These are phyloP conservation scores for Epinephelus fuscoguttatus DNA, from an alignment of 2,113 vertebrate species.

Conservation along the genomic window DNA sequence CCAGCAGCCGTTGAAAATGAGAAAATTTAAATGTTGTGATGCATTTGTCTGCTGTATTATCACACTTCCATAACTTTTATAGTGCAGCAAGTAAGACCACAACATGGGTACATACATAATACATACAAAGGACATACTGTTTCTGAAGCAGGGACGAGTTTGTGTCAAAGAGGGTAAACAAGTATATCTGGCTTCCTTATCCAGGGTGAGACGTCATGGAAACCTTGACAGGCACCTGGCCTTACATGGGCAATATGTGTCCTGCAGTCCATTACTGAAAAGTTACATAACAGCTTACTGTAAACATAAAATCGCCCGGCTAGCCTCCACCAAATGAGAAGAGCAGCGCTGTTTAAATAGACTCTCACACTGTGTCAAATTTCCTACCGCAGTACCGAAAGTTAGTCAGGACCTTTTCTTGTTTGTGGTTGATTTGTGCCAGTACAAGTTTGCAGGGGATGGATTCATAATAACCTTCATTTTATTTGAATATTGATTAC, in stretches of 20 bases:
- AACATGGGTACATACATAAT: neutral
- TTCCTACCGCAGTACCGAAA: neutral
- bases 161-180: slow-evolving; percentile 43
- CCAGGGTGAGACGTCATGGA: slow-evolving; percentile 58
- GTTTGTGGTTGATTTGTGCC: neutral
- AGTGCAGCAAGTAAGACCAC: neutral
- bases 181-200: slow-evolving; percentile 1
- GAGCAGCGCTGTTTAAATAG: slow-evolving; percentile 5
- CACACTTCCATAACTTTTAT: neutral
- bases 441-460: neutral
- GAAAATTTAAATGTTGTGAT: neutral
- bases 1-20: neutral
- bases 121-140: neutral
- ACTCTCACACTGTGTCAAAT: neutral
- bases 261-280: slow-evolving; percentile 13
- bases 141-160: neutral
- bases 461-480: neutral
- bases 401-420: neutral
- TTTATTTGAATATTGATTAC: slow-evolving; percentile 2
- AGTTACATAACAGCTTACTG: slow-evolving; percentile 56
- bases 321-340: slow-evolving; percentile 35
- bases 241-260: slow-evolving; percentile 68
- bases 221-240: slow-evolving; percentile 51
- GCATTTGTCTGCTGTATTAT: slow-evolving; percentile 1
- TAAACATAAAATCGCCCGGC: slow-evolving; percentile 50